A percentile compares a stretch with the other conserved stretches of the same genome.
Evolutionary conservation across 2,888 invertebrate genomes (phyloP).

Genomic region (Lithophane semibrunnea): DNA sequence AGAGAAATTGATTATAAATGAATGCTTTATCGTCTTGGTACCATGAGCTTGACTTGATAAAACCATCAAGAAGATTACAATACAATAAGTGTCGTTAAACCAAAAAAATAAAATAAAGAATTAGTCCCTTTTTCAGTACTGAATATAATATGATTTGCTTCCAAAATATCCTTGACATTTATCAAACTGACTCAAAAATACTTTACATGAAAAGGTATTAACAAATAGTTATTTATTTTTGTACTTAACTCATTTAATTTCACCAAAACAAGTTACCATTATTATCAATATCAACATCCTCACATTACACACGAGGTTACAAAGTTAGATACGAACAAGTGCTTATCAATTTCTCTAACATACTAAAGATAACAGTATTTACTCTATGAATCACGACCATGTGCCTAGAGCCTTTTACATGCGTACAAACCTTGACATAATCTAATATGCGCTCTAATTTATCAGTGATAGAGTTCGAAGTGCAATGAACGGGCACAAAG

Average conservation of each 20-base stretch:
- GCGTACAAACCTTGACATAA: neutral
- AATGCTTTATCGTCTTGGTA: too few species aligned
- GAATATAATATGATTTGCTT: neutral
- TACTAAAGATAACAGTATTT: slow-evolving; percentile 48
- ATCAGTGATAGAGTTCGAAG: slow-evolving; percentile 22
- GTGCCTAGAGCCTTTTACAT: slow-evolving; percentile 30
- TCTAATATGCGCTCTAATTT: neutral
- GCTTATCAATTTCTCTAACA: slow-evolving; percentile 58
- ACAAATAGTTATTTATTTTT: slow-evolving; percentile 9
- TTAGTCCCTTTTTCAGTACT: neutral
- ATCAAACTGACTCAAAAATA: neutral
- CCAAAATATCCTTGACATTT: neutral
- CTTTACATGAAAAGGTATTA: neutral
- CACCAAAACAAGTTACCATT: slow-evolving; percentile 27
- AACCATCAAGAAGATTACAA: neutral
- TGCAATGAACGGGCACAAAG: slow-evolving; percentile 10
- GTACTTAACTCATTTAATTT: slow-evolving; percentile 11
- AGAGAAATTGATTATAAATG: too few species aligned
- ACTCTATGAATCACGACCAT: slow-evolving; percentile 56
- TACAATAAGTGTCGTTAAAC: neutral
- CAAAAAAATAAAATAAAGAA: neutral
- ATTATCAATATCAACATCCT: slow-evolving; percentile 35
- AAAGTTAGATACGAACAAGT: slow-evolving; percentile 20
- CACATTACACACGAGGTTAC: slow-evolving; percentile 14
- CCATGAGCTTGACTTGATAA: neutral